phyloP scores from a whole-genome alignment of 2,797 vertebrate species.

The Gymnopithys bicolor region DNA sequence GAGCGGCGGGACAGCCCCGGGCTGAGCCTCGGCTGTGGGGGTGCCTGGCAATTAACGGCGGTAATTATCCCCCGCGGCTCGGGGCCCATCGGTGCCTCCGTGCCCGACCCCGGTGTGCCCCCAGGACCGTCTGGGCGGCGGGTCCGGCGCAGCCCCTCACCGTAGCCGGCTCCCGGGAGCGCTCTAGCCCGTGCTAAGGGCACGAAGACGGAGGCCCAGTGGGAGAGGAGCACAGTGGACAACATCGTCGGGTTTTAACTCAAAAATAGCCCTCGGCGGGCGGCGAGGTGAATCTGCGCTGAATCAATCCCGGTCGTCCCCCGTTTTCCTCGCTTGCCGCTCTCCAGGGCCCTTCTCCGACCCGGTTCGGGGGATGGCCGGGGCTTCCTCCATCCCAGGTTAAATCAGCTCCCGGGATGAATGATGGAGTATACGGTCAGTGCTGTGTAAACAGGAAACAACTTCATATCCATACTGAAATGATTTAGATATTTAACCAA shows the following conservation, averaged over 20 bases:
- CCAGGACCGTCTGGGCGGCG: not conserved
- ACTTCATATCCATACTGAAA: not conserved
- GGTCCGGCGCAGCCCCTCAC: not conserved
- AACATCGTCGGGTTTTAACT: accelerated
- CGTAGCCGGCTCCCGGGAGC: not conserved
- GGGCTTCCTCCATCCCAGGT: not conserved
- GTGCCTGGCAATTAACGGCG: not conserved
- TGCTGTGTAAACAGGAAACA: not conserved
- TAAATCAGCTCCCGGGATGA: not conserved
- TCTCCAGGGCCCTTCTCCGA: no score
- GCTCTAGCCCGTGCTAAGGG: not conserved
- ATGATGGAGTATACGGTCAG: not conserved
- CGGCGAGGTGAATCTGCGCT: not conserved
- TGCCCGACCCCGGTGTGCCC: not conserved
- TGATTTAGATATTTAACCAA: not conserved
- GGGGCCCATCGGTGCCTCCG: not conserved
- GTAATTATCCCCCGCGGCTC: not conserved
- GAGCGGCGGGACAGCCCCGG: not conserved
- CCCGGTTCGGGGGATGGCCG: no score
- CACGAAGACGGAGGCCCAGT: no score
- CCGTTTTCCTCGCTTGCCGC: not conserved
- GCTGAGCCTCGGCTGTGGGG: not conserved
- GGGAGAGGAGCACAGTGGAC: not conserved
- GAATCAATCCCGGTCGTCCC: accelerated
- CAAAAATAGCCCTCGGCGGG: accelerated